Conservation (phyloP, 1,140 invertebrate species). For the Drosophila burlai region DNA sequence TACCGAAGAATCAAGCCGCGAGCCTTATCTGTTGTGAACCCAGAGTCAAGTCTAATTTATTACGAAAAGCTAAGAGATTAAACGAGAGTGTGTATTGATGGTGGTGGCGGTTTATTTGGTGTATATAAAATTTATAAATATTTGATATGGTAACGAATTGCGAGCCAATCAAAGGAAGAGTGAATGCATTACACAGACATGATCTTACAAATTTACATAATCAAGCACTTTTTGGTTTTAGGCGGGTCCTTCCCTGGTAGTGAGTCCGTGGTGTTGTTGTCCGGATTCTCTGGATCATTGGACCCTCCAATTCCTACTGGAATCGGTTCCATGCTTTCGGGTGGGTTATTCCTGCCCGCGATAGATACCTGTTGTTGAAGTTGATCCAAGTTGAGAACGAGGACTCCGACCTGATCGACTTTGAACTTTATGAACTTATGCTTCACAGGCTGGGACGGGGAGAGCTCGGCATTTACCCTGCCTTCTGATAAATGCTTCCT, state of each 20-base stretch:
- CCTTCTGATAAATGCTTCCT: too few relatives aligned
- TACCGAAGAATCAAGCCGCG: not conserved
- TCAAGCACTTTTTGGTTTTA: not conserved
- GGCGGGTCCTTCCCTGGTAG: too few relatives aligned
- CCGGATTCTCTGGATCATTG: too few relatives aligned
- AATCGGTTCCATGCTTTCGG: too few relatives aligned
- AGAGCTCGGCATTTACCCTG: not conserved
- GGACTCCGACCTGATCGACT: not conserved
- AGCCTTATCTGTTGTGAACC: constrained; percentile 6
- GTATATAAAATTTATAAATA: not conserved
- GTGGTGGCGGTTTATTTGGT: too few relatives aligned
- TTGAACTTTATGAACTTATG: too few relatives aligned
- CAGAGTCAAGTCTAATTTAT: not conserved
- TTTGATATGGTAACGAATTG: not conserved
- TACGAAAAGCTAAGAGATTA: not conserved
- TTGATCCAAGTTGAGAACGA: not conserved
- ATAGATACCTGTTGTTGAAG: not conserved
- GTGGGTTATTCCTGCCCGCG: not conserved
- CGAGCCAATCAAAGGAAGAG: not conserved
- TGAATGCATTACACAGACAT: not conserved
- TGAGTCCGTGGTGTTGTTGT: not conserved
- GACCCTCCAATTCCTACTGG: not conserved
- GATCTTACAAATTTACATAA: not conserved
- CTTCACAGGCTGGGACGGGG: not conserved
- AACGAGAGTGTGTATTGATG: not conserved